Conservation (phyloP, 1,140 invertebrate species). For the Adoxophyes honmai region DNA sequence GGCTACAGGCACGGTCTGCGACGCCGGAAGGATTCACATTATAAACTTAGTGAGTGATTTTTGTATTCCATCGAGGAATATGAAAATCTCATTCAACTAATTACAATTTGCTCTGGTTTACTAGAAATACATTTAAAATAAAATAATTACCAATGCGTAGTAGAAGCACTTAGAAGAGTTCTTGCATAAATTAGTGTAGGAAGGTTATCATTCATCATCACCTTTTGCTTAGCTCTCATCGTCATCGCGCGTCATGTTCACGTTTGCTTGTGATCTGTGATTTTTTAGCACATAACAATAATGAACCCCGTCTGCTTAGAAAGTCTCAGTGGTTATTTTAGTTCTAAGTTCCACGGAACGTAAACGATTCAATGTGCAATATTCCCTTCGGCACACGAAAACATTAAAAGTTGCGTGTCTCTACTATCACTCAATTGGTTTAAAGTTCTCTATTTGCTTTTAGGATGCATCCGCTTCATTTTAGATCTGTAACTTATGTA, state of each 20-base stretch:
- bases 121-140: slow-evolving; percentile 27
- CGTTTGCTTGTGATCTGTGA: slow-evolving; percentile 69
- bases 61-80: slow-evolving; percentile 62
- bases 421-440: slow-evolving; percentile 43
- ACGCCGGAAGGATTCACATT: slow-evolving; percentile 46
- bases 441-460: slow-evolving; percentile 68
- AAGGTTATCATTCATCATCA: slow-evolving; percentile 50
- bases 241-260: slow-evolving; percentile 40
- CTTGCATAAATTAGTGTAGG: slow-evolving; percentile 29
- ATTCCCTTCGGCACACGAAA: slow-evolving; percentile 2
- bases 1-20: slow-evolving; percentile 56
- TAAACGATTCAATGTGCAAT: slow-evolving; percentile 11
- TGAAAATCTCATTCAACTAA: slow-evolving; percentile 75
- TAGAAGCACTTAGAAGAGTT: slow-evolving; percentile 15
- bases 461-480: slow-evolving; percentile 67
- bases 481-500: slow-evolving; percentile 75
- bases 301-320: slow-evolving; percentile 42
- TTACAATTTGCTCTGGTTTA: slow-evolving; percentile 37
- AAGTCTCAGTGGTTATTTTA: slow-evolving; percentile 52
- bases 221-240: slow-evolving; percentile 38
- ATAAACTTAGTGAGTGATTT: slow-evolving; percentile 69
- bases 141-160: slow-evolving; percentile 19
- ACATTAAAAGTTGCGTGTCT: slow-evolving; percentile 14
- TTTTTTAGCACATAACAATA: slow-evolving; percentile 51
- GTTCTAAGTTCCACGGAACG: slow-evolving; percentile 33